Conservation (phyloP, 1,140 invertebrate genomes). For the Babylonia areolata region DNA sequence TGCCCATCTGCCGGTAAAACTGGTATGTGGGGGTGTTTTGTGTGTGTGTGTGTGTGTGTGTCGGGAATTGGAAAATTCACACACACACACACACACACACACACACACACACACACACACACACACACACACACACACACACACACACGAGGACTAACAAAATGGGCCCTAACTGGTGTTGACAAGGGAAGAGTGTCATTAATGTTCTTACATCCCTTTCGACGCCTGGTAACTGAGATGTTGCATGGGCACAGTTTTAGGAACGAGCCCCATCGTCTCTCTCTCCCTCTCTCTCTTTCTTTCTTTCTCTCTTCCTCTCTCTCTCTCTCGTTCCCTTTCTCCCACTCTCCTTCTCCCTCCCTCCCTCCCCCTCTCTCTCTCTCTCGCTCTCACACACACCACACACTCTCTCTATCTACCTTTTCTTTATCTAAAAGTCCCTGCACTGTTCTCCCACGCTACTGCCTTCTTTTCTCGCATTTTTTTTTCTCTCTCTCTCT, state of each 20-base stretch:
- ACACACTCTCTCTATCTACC: not conserved
- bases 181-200: no score
- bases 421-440: constrained; percentile 15
- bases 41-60: not conserved
- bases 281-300: constrained; percentile 18
- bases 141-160: no score
- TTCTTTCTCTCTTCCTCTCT: constrained; percentile 28
- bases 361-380: constrained; percentile 19
- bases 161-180: no score
- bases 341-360: constrained; percentile 14
- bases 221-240: no score
- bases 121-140: no score
- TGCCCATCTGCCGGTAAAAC: no score
- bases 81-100: not conserved
- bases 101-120: not conserved
- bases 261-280: no score
- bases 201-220: no score
- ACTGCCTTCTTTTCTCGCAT: not conserved
- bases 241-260: no score
- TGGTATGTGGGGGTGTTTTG: no score
- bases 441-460: no score
- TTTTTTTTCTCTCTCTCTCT: constrained; percentile 2
- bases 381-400: not conserved
- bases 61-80: not conserved
- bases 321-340: constrained; percentile 10